phyloP scores from a whole-genome alignment of 2,797 vertebrate genomes.

The Podarcis siculus region DNA sequence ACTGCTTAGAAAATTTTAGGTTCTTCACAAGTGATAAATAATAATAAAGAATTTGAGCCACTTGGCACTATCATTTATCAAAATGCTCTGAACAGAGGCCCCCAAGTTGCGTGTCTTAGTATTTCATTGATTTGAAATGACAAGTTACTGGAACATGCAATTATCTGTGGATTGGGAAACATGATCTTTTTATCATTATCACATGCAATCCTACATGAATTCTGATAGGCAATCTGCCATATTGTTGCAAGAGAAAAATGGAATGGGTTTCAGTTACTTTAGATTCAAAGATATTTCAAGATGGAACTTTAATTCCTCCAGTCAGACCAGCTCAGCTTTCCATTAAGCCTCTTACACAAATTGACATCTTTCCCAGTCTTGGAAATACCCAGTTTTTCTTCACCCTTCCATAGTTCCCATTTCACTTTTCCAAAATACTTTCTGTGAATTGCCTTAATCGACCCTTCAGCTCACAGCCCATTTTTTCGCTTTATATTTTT shows the following conservation, averaged over 20 bases:
- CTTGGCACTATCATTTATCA: background rate
- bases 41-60: fast-evolving
- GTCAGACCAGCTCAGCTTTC: constrained; percentile 14
- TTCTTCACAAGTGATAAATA: background rate
- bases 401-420: background rate
- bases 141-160: background rate
- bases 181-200: background rate
- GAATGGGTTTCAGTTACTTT: background rate
- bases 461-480: background rate
- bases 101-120: fast-evolving
- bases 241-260: background rate
- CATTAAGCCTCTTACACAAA: constrained; percentile 2
- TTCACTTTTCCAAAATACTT: constrained; percentile 24
- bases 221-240: background rate
- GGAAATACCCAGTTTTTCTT: background rate
- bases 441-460: background rate
- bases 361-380: background rate
- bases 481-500: background rate
- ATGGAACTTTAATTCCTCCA: background rate
- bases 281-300: background rate
- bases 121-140: constrained; percentile 11
- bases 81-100: background rate
- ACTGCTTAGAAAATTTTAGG: background rate
- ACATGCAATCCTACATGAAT: background rate
- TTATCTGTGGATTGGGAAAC: background rate